Evolutionary conservation across 2,113 vertebrate genomes (phyloP).

Genomic region (Saguinus midas): DNA sequence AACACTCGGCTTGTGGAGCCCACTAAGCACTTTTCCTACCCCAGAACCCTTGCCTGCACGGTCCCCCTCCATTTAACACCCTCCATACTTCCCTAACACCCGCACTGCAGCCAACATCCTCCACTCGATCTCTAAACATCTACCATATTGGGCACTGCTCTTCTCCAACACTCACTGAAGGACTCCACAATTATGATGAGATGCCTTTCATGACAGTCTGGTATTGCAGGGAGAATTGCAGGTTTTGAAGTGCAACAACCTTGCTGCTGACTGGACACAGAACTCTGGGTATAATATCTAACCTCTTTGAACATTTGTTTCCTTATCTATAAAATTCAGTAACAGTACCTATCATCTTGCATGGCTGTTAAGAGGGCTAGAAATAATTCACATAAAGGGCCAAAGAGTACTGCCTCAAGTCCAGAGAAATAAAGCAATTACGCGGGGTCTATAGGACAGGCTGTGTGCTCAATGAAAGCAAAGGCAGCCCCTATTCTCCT

Average conservation of each 20-base stretch:
- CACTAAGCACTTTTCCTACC: no score
- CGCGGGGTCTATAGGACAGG: accelerated
- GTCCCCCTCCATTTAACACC: accelerated
- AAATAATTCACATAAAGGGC: neutral
- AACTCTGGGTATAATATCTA: neutral
- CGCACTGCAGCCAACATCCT: neutral
- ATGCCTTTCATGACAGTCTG: neutral
- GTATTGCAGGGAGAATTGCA: neutral
- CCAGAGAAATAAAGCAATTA: neutral
- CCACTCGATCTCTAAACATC: neutral
- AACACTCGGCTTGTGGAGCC: neutral
- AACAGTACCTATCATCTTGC: neutral
- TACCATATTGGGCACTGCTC: accelerated
- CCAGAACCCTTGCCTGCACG: neutral
- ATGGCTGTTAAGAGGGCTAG: neutral
- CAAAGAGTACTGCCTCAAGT: neutral
- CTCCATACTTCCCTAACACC: neutral
- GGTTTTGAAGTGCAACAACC: neutral
- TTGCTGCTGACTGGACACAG: accelerated
- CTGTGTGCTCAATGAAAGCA: neutral
- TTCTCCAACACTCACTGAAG: no score
- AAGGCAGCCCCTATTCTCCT: neutral
- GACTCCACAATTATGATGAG: neutral
- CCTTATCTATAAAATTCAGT: neutral
- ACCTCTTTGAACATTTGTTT: neutral